Conservation (phyloP, 2,797 vertebrate species). For the Enteromius paludinosus region DNA sequence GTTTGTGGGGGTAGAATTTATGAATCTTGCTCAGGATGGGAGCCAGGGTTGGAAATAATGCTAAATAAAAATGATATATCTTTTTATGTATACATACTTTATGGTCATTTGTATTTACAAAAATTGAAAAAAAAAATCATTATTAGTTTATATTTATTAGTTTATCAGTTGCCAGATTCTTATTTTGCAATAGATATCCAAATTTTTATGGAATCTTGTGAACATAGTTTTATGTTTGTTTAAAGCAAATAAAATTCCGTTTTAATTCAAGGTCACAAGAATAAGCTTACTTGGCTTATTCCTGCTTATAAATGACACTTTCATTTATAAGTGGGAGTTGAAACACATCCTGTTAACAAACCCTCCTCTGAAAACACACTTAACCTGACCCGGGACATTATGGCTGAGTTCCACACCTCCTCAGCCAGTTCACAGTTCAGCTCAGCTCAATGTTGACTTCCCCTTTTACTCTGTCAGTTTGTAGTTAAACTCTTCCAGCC, state of each 20-base stretch:
- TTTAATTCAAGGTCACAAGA: background rate
- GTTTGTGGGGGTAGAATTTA: constrained; percentile 33
- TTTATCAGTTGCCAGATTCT: background rate
- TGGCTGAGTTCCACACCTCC: constrained; percentile 31
- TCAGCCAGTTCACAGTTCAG: constrained; percentile 35
- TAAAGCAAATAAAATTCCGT: background rate
- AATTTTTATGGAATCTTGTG: background rate
- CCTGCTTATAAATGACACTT: constrained; percentile 18
- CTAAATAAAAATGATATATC: too few species aligned
- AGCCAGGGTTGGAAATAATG: constrained; percentile 35
- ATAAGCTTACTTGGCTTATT: background rate
- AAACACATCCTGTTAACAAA: constrained; percentile 28
- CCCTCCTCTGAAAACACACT: constrained; percentile 14
- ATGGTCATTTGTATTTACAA: background rate
- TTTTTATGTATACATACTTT: too few species aligned
- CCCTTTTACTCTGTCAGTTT: constrained; percentile 32
- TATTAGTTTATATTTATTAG: background rate
- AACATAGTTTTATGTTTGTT: constrained; percentile 7
- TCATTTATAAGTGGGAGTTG: constrained; percentile 14
- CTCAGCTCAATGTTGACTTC: constrained; percentile 35
- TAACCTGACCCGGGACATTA: constrained; percentile 7
- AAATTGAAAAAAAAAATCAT: background rate
- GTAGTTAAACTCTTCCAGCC: constrained; percentile 54
- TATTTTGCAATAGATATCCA: background rate
- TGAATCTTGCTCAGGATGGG: constrained; percentile 15